Evolutionary conservation across 2,113 vertebrate species (phyloP), one percentile per base, ranked within the genome.

Genomic region (Tor tambroides): DNA sequence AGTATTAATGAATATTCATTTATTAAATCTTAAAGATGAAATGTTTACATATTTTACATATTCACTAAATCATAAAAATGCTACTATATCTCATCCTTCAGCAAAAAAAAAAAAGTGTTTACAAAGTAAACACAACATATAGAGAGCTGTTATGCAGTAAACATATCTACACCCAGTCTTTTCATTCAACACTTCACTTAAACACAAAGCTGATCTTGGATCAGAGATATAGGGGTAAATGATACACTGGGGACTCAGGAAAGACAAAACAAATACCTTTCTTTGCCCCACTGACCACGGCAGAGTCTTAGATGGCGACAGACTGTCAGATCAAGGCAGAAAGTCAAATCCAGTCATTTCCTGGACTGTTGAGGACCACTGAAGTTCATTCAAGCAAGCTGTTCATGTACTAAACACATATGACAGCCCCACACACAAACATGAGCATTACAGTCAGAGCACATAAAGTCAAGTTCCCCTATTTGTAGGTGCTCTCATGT

Each of bases 221-320:
- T 81, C 79, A 81, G 59, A 81, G 23, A 28, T n/a, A 63, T n/a
- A 81, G 15, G 35, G 32, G 7, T 28, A 43, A 65, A 81, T 63
- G n/a, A 65, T 65, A 65, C 38, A 65, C 59, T 6, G 59, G 59
- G 56, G n/a, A 65, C 59, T 43, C 14, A 28, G 59, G 14, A 43
- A 41, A 65, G 14, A 43, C 35, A 65, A 81, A 81, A 65, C 59
- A 81, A 81, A 81, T 46, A 65, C 59, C 32, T 26, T 6, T 43
- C 12, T 43, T 43, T 63, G 56, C 35, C 56, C 12, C 59, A 38
- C 28, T 63, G 56, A 63, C 35, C 41, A 35, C 15, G 6, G 28
- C 8, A 21, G 26, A 91, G 92, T 91, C 88, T 84, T 86, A 86
- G 85, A 86, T 83, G 90, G 91, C 92, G 92, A 91, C 85, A 28